Evolutionary conservation across 1,140 invertebrate genomes (phyloP), one percentile per base, ranked within the genome.

Genomic region (Trichoplusia ni): DNA sequence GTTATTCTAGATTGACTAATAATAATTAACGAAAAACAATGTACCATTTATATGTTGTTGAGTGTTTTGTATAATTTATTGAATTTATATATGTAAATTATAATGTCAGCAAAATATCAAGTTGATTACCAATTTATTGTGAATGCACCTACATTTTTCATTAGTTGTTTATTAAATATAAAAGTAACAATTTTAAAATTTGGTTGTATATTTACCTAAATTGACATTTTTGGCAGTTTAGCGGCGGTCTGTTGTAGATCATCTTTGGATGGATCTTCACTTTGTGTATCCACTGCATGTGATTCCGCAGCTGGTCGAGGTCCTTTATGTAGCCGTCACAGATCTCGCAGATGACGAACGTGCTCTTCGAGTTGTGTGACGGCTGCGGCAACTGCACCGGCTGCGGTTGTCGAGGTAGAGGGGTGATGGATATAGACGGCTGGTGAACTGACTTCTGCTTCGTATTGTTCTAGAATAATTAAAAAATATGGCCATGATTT

Each of bases 271-370:
- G 97, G 79, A 98, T 98, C 91, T 98, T 98, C 49, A 98, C 96
- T 93, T 98, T 98, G 82, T 98, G 97, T 80, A 98, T 97, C 96
- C 96, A 98, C 77, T 97, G 96, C 97, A 98, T 98, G 81, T 98
- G 97, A 87, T 97, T 98, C 66, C 97, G 91, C 31, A 98, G 91
- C 89, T 98, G 96, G 77, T 98, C 97, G 73, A 98, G 92, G 90
- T 98, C 97, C 91, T 98, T 98, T 54, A 98, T 98, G 77, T 98
- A 98, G 33, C 97, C 96, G 87, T 98, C 97, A 88, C 97, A 98
- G 69, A 98, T 98, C 92, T 98, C 97, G 87, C 97, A 98, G 71
- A 98, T 97, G 66, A 98, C 97, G 88, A 97, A 97, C 11, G 95
- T 94, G 67, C 94, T 94, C 88, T 97, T 97, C 19, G 91, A 90